Conservation (phyloP, 2,797 vertebrate species). For the Anas bernieri region DNA sequence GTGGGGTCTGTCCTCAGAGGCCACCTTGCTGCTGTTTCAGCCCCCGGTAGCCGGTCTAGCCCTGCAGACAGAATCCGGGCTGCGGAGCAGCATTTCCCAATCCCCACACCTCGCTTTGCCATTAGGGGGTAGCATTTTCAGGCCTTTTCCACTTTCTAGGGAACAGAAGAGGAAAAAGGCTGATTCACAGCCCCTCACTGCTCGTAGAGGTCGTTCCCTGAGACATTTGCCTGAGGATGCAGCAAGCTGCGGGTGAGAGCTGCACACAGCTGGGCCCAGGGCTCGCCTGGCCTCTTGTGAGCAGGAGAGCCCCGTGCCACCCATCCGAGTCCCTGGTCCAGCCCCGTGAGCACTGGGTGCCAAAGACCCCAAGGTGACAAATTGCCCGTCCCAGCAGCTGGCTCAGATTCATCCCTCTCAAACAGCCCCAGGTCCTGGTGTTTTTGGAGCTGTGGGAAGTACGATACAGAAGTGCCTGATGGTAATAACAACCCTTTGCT, state of each 20-base stretch:
- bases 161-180: not conserved
- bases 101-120: not conserved
- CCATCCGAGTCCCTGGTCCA: not conserved
- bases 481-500: fast-evolving
- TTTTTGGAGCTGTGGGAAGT: not conserved
- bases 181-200: not conserved
- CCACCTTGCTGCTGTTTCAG: not conserved
- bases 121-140: constrained; percentile 39
- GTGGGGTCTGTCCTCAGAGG: not conserved
- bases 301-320: not conserved
- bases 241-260: not conserved
- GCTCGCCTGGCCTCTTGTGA: not conserved
- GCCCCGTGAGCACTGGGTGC: not conserved
- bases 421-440: not conserved
- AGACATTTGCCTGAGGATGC: not conserved
- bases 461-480: not conserved
- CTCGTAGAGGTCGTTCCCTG: not conserved
- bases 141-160: not conserved
- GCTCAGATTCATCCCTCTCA: not conserved
- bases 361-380: not conserved
- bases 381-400: not conserved
- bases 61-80: not conserved
- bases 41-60: too few relatives aligned
- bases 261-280: not conserved
- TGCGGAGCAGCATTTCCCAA: not conserved